Percentiles rank a stretch among this genome's conserved stretches.
Evolutionary conservation across 2,113 vertebrate genomes (phyloP).

Genomic region (Acanthochromis polyacanthus): DNA sequence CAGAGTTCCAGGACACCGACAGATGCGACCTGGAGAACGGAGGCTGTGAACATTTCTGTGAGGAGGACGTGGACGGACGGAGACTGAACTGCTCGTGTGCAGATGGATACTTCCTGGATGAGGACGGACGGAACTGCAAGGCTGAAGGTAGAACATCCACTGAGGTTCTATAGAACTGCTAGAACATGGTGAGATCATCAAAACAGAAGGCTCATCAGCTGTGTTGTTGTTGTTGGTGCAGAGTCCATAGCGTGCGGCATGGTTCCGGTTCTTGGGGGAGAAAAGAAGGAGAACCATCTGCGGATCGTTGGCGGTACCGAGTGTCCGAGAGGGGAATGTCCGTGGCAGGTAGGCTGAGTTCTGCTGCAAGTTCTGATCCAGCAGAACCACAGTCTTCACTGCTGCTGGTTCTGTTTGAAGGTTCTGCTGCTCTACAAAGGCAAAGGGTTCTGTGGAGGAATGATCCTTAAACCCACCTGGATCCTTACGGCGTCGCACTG

Average conservation of each 20-base stretch:
- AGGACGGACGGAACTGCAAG: slow-evolving; percentile 66
- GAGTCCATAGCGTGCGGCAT: slow-evolving; percentile 91
- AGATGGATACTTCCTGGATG: slow-evolving; percentile 70
- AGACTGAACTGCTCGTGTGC: slow-evolving; percentile 78
- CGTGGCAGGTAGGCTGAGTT: slow-evolving; percentile 91
- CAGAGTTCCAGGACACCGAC: slow-evolving; percentile 40
- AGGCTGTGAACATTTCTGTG: slow-evolving; percentile 84
- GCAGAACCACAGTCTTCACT: too few relatives aligned
- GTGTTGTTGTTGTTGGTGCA: slow-evolving; percentile 61
- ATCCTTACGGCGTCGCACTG: slow-evolving; percentile 95
- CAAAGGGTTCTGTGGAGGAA: slow-evolving; percentile 88
- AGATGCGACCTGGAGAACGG: slow-evolving; percentile 82
- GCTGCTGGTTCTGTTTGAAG: slow-evolving; percentile 50
- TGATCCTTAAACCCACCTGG: slow-evolving; percentile 88
- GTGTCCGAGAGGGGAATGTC: slow-evolving; percentile 93
- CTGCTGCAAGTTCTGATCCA: too few relatives aligned
- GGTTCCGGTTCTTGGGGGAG: slow-evolving; percentile 84
- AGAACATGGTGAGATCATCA: too few relatives aligned
- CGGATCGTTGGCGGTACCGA: slow-evolving; percentile 91
- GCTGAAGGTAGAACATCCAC: slow-evolving; percentile 54
- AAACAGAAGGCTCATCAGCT: too few relatives aligned
- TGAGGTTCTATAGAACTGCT: too few relatives aligned
- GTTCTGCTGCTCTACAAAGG: slow-evolving; percentile 82
- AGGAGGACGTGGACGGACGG: slow-evolving; percentile 26
- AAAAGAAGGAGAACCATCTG: neutral